Conservation (phyloP, 2,113 vertebrate genomes). For the Erythrocercus mccallii region DNA sequence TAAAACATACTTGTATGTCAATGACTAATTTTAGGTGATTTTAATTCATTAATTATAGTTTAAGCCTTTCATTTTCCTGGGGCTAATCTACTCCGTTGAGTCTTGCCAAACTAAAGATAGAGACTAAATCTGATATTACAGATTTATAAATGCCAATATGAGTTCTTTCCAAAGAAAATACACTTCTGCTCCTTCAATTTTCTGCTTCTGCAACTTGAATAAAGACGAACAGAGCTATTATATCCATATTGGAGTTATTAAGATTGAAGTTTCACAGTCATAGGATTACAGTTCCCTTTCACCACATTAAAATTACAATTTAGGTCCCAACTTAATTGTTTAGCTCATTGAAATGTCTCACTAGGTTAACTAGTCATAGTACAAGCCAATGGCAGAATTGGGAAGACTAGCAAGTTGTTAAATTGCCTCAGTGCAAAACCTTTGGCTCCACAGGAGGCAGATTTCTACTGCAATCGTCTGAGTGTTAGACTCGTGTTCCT, state of each 20-base stretch:
- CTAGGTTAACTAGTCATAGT: neutral
- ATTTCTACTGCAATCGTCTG: neutral
- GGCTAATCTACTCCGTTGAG: neutral
- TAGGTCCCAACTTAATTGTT: neutral
- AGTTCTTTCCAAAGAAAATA: slow-evolving; percentile 28
- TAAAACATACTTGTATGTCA: neutral
- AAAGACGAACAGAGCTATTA: neutral
- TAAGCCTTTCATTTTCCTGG: slow-evolving; percentile 46
- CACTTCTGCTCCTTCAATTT: slow-evolving; percentile 24
- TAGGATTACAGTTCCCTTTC: neutral
- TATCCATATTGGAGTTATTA: neutral
- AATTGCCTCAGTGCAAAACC: neutral
- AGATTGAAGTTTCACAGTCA: neutral
- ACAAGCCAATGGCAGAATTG: neutral
- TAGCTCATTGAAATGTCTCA: neutral
- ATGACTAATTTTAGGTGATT: neutral
- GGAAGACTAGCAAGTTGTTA: neutral
- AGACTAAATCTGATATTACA: slow-evolving; percentile 43
- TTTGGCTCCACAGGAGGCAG: neutral
- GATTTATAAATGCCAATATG: slow-evolving; percentile 34
- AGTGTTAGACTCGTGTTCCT: neutral
- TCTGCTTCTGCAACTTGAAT: slow-evolving; percentile 6
- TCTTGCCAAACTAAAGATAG: slow-evolving; percentile 39
- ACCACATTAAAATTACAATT: neutral
- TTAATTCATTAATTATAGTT: slow-evolving; percentile 34